Conservation (phyloP, 2,113 vertebrate genomes). For the Neofelis nebulosa region DNA sequence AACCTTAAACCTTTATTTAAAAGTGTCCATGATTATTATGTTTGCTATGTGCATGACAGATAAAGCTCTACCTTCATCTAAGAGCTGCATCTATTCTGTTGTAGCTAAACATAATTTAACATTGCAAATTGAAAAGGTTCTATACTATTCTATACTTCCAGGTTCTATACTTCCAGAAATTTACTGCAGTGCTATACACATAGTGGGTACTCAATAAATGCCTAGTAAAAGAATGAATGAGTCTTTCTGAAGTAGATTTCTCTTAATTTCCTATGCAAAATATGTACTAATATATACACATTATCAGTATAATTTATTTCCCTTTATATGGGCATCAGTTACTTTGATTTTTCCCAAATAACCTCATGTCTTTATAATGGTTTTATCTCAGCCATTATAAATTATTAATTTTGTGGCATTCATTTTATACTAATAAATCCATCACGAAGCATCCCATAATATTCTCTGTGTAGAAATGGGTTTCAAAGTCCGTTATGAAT, state of each 20-base stretch:
- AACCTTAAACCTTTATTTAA: background rate
- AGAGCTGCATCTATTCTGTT: background rate
- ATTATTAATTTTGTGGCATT: constrained; percentile 2
- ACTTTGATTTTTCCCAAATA: background rate
- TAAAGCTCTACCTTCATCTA: background rate
- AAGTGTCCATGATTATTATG: background rate
- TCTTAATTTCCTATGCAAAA: constrained; percentile 51
- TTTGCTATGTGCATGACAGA: constrained; percentile 21
- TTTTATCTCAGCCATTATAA: background rate
- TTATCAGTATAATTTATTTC: constrained; percentile 32
- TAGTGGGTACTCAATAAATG: background rate
- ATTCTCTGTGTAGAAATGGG: background rate
- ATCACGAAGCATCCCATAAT: constrained; percentile 15
- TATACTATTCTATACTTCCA: background rate
- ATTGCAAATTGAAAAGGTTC: background rate
- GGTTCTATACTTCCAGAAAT: background rate
- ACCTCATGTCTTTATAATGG: background rate
- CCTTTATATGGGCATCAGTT: background rate
- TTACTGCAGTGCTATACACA: background rate
- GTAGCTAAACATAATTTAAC: constrained; percentile 11
- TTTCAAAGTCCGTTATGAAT: constrained; percentile 66
- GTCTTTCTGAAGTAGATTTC: constrained; percentile 13
- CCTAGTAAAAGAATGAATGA: background rate
- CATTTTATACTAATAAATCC: constrained; percentile 44
- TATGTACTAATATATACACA: background rate